phyloP scores from a whole-genome alignment of 2,888 invertebrate genomes.

The Campaea margaritaria region DNA sequence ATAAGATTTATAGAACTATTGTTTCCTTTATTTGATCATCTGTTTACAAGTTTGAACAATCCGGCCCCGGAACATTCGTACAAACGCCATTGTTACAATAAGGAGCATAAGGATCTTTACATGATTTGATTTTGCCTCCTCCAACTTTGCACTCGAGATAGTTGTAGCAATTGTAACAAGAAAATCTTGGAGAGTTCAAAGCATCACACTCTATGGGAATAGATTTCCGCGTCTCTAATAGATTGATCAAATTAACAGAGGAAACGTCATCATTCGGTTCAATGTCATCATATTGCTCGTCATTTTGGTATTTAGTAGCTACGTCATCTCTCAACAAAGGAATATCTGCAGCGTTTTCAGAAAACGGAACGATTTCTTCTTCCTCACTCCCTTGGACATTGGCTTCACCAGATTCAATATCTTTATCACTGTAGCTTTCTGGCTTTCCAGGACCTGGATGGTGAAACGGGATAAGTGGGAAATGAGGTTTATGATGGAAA shows the following conservation, averaged over 20 bases:
- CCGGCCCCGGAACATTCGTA: constrained; percentile 16
- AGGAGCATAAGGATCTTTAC: constrained; percentile 18
- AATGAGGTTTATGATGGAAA: neutral
- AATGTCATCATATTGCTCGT: neutral
- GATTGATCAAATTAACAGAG: neutral
- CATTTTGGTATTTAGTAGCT: neutral
- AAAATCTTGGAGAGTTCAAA: constrained; percentile 22
- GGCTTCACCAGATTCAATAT: neutral
- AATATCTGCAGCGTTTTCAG: neutral
- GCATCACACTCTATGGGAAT: constrained; percentile 18
- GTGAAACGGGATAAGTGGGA: neutral
- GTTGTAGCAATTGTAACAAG: constrained; percentile 28
- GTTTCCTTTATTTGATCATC: neutral
- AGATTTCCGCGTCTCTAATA: constrained; percentile 4
- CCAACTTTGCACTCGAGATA: constrained; percentile 26
- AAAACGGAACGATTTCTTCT: constrained; percentile 6
- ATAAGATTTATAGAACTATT: neutral
- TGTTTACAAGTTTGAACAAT: constrained; percentile 14
- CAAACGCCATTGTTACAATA: constrained; percentile 28
- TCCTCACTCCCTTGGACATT: constrained; percentile 22
- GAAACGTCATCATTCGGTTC: neutral
- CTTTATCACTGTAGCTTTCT: neutral
- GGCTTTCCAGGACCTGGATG: neutral
- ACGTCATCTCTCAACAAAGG: neutral
- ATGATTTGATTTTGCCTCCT: constrained; percentile 30